A percentile compares a stretch with the other conserved stretches of the same genome.
Conservation (phyloP, 2,888 invertebrate genomes). For the Cosmorhoe ocellata region DNA sequence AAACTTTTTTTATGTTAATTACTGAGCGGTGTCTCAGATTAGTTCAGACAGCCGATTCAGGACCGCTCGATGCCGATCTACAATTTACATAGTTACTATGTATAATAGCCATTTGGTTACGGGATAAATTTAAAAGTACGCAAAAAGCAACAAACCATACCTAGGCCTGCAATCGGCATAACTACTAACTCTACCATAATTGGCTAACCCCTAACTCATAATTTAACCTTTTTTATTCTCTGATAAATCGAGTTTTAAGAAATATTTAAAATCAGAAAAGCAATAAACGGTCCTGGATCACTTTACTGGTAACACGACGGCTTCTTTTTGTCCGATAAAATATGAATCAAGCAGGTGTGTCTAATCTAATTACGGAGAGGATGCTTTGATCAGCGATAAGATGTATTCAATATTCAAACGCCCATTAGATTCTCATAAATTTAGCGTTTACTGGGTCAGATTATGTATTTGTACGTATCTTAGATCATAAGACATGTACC, state of each 20-base stretch:
- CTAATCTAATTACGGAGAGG: slow-evolving; percentile 32
- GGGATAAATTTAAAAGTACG: too few relatives aligned
- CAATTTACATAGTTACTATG: too few relatives aligned
- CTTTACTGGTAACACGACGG: slow-evolving; percentile 34
- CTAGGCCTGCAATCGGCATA: too few relatives aligned
- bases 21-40: slow-evolving; percentile 22
- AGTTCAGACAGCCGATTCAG: slow-evolving; percentile 7
- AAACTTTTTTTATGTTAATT: slow-evolving; percentile 42
- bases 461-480: not conserved
- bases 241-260: too few relatives aligned
- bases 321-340: slow-evolving; percentile 28
- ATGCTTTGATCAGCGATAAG: slow-evolving; percentile 24
- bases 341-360: slow-evolving; percentile 29
- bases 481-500: too few relatives aligned
- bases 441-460: slow-evolving; percentile 14
- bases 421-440: slow-evolving; percentile 6
- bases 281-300: slow-evolving; percentile 6
- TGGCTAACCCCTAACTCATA: too few relatives aligned
- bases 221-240: too few relatives aligned
- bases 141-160: too few relatives aligned
- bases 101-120: too few relatives aligned
- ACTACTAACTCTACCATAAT: too few relatives aligned
- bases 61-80: slow-evolving; percentile 3
- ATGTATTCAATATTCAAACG: slow-evolving; percentile 14
- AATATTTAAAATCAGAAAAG: not conserved